A percentile compares a stretch with the other conserved stretches of the same genome.
These are phyloP conservation scores for Bellardia pandia DNA, from an alignment of 2,888 invertebrate species.

Conservation along the genomic window DNA sequence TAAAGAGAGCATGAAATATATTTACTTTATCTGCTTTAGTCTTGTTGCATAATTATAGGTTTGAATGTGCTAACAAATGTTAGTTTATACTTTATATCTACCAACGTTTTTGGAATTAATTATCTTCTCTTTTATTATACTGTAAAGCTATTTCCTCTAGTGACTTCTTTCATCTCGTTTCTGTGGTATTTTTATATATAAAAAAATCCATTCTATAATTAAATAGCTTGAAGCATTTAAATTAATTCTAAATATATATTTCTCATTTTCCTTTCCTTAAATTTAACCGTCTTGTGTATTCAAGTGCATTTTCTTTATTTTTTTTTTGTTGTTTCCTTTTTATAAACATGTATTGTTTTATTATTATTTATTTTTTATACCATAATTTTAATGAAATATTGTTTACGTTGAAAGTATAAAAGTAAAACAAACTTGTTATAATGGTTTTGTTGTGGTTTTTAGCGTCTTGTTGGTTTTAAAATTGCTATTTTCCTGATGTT, in stretches of 20 bases:
- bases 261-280: too few relatives aligned
- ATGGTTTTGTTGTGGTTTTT: constrained; percentile 20
- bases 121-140: too few relatives aligned
- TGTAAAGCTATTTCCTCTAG: too few relatives aligned
- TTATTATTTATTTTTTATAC: not conserved
- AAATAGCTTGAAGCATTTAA: constrained; percentile 6
- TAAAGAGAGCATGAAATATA: too few relatives aligned
- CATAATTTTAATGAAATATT: constrained; percentile 44
- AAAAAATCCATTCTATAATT: not conserved
- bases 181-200: not conserved
- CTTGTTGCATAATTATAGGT: too few relatives aligned
- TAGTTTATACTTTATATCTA: not conserved
- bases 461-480: constrained; percentile 14
- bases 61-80: too few relatives aligned
- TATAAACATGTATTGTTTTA: constrained; percentile 1
- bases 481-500: constrained; percentile 4
- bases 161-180: too few relatives aligned
- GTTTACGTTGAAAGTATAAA: constrained; percentile 11
- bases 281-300: not conserved
- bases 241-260: too few relatives aligned
- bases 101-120: too few relatives aligned
- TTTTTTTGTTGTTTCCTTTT: constrained; percentile 16
- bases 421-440: constrained; percentile 16
- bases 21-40: too few relatives aligned
- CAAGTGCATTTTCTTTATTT: constrained; percentile 26